Evolutionary conservation across 2,797 vertebrate species (phyloP), one percentile per base, ranked within the genome.

Genomic region (Paratrypauchen microcephalus): DNA sequence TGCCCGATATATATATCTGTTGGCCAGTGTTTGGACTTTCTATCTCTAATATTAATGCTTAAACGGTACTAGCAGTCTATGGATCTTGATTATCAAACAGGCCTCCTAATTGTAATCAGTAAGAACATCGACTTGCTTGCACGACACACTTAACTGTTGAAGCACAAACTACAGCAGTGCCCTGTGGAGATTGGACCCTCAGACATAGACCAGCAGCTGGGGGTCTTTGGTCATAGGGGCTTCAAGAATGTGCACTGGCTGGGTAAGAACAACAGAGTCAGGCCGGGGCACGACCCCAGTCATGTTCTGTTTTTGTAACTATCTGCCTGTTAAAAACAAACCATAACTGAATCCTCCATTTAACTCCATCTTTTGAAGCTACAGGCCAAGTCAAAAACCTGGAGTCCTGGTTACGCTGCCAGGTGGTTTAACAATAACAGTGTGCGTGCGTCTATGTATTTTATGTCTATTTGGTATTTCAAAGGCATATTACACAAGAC

Each of bases 291-390:
- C 2, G 78, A 92, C 88, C 86, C 65, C 54, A 0, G 62, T 69
- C 77, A 54, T 83, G 89, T 82, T 84, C 76, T 87, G 83, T 86
- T 89, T 88, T 85, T 63, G 65, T 85, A 84, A 89, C 85, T 89
- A 75, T 66, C 57, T 39, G 63, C 56, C 76, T 65, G 77, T 74
- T 70, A 16, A 74, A 73, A 80, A 72, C n/a, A 64, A 65, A 19
- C 56, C 65, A 48, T 68, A 70, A 65, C n/a, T 13, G 21, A 64
- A 63, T 69, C 55, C 62, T 32, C 60, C 30, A 24, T 75, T 36
- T 71, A 69, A 69, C 74, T 72, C 39, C 0, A 21, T 65, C 63
- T 41, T 9, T 69, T 32, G 68, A 85, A 77, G 52, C 68, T 62
- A 66, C 70, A 1, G 8, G 66, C 60, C 32, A 50, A 73, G 74